Evolutionary conservation across 2,113 vertebrate species (phyloP), one percentile per base, ranked within the genome.

Genomic region (Scalopus aquaticus): DNA sequence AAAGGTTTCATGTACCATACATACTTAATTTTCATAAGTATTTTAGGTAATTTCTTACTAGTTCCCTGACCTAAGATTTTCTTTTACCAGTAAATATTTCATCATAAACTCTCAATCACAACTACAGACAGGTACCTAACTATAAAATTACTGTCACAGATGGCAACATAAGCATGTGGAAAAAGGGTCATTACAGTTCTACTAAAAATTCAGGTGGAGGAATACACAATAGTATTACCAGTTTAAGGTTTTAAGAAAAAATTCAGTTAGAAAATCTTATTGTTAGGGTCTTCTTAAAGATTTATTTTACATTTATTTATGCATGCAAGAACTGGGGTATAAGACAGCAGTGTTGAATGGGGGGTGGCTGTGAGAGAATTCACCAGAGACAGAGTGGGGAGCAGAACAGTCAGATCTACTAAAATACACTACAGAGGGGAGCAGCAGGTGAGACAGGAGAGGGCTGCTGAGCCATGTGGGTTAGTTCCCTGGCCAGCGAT

Each of bases 31-130:
- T 90, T 76, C 77, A 28, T 72, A 24, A 77, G 7, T 77, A 81
- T 65, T 91, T 84, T 42, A 77, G 9, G 56, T 81, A 72, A 9
- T 56, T 24, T 62, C 1, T 70, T 93, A 42, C 9, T 56, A 79
- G 39, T 56, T 95, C 15, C 32, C 77, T 91, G 77, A 83, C 81
- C 49, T 91, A 46, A 86, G 42, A 82, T 83, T 91, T 95, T 74
- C 76, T 86, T 90, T 83, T 10, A 94, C 26, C 32, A 95, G 73
- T 81, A 32, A 70, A 56, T 60, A 76, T 92, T 81, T 22, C 62
- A 76, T 19, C 39, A 26, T 84, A 87, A 89, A 78, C 32, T 84
- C 77, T 70, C 70, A 74, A 79, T 86, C 64, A 62, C 39, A 90
- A 74, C 24, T 39, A 92, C 37, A 95, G 49, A 72, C 26, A 77